Conservation (phyloP, 1,140 invertebrate genomes). For the Diorhabda elongata region DNA sequence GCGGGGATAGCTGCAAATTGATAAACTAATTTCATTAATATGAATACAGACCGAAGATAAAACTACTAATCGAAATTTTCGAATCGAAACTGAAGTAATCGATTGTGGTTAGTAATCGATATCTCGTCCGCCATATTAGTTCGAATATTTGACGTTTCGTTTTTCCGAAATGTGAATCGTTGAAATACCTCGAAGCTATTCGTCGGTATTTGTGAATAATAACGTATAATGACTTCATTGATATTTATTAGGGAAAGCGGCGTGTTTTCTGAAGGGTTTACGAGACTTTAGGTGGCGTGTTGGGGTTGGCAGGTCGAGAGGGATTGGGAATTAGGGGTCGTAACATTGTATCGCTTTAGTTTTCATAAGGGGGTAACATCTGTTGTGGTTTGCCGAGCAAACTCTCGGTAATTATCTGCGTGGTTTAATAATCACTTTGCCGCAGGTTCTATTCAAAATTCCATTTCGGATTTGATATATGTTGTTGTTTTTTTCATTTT, state of each 20-base stretch:
- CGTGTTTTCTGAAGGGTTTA: conserved; percentile 17
- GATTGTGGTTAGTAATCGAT: too few relatives aligned
- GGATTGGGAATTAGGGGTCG: conserved; percentile 22
- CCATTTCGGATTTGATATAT: conserved; percentile 8
- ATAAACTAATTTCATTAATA: too few relatives aligned
- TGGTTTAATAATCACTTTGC: conserved; percentile 12
- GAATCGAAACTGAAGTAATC: too few relatives aligned
- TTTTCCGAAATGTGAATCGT: too few relatives aligned
- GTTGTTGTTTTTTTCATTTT: too few relatives aligned
- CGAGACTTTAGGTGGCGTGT: conserved; percentile 1
- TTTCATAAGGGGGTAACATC: conserved; percentile 31
- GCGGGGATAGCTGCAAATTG: background rate
- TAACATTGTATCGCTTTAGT: conserved; percentile 21
- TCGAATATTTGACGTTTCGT: too few relatives aligned
- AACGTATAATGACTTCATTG: conserved; percentile 19
- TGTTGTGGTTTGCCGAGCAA: conserved; percentile 33
- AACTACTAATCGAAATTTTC: too few relatives aligned
- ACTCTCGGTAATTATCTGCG: conserved; percentile 20
- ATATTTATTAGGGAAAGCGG: conserved; percentile 18
- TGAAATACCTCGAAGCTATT: conserved; percentile 8
- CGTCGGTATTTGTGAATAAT: conserved; percentile 17
- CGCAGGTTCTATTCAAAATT: conserved; percentile 11
- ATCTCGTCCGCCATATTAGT: too few relatives aligned
- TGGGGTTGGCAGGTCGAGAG: conserved; percentile 6
- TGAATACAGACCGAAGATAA: too few relatives aligned